Base-by-base conservation (phyloP, 2,888 invertebrate genomes). In the Synergus itoensis region DNA sequence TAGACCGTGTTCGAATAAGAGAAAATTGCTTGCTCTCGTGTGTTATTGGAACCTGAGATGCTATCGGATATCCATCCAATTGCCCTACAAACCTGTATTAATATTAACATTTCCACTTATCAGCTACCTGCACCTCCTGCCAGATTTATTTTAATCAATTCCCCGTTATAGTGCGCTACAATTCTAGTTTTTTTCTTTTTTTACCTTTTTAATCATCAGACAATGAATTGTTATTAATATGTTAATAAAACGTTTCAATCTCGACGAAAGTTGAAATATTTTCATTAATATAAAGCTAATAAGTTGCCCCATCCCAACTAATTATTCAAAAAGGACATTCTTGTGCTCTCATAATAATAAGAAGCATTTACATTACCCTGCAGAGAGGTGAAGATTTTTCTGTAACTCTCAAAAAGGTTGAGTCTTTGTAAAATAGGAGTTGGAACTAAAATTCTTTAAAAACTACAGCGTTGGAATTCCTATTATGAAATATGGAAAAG, bases 21-120 rank as follows among this genome's bases (percentile, higher is more conserved):
- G 48, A 73, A 73, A 73, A 48, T 69, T 69, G 67, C 67, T 45
- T 69, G 67, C 45, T 69, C 67, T 69, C 45, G 67, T 69, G 67
- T 73, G 69, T 53, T 73, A 73, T 73, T 73, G 69, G 69, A 36
- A 73, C 73, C 73, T 53, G 73, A 73, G 73, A 73, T 53, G 73
- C 53, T 73, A 73, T 73, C 73, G 73, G 45, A 53, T 73, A 73
- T 73, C 73, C 73, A 73, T 73, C 73, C 48, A 73, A 73, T 73
- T 73, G 73, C 48, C 73, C 73, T 36, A 73, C 73, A 73, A 73
- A 53, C 53, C 73, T n/a, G 73, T 73, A 73, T 73, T 73, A 73
- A 73, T 73, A 73, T 73, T 73, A 73, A 73, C n/a, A 73, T 73
- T 73, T 73, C 73, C 53, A 73, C 73, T 73, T 53, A 28, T 14